phyloP scores from a whole-genome alignment of 2,797 vertebrate genomes.

The Megaceryle alcyon region DNA sequence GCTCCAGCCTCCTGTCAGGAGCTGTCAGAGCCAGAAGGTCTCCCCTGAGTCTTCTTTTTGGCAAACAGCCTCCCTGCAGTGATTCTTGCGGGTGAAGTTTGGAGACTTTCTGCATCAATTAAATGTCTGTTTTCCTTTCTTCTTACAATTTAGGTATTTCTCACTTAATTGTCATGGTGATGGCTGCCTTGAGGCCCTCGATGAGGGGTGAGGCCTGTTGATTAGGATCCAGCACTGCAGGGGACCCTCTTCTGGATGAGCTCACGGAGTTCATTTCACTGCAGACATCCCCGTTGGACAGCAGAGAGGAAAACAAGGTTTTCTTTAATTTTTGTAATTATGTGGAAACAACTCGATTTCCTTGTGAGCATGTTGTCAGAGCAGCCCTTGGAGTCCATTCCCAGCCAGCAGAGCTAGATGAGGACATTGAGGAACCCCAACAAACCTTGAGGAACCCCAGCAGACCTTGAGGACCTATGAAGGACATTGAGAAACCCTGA shows the following conservation, averaged over 20 bases:
- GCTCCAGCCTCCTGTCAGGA: too few relatives aligned
- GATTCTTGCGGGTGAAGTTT: neutral
- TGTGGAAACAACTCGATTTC: neutral
- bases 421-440: neutral
- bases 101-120: neutral
- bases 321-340: neutral
- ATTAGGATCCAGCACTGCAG: neutral
- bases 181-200: neutral
- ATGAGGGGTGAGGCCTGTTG: neutral
- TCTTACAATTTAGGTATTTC: neutral
- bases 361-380: fast-evolving
- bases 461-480: too few relatives aligned
- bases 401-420: neutral
- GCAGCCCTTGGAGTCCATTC: fast-evolving
- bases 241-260: neutral
- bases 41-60: neutral
- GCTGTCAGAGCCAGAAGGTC: too few relatives aligned
- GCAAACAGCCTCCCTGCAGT: neutral
- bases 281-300: neutral
- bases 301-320: neutral
- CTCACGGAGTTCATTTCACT: neutral
- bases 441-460: neutral
- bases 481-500: neutral
- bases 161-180: neutral
- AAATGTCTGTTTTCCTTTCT: neutral